These are phyloP conservation scores for Bos taurus DNA, from an alignment of 2,113 vertebrate species.

Conservation along the genomic window ARS-UCD2.0 NC_037356.1:14731501-14732000, in stretches of 20 bases:
- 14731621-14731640: neutral
- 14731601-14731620: neutral
- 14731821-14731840: neutral
- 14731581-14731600: neutral
- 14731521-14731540: neutral
- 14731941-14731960: neutral
- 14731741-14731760: neutral
- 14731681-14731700: neutral
- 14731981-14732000: neutral
- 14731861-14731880: neutral
- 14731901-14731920: neutral
- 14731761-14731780: neutral
- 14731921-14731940: neutral
- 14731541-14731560: neutral
- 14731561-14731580: neutral
- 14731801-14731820: neutral
- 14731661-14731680: neutral
- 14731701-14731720: neutral
- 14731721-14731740: neutral
- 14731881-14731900: neutral
- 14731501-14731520: neutral
- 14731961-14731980: neutral
- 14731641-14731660: neutral
- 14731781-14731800: neutral
- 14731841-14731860: neutral